A percentile compares a stretch with the other conserved stretches of the same genome.
phyloP scores from a whole-genome alignment of 1,140 invertebrate genomes.

The Drosophila kurseongensis region DNA sequence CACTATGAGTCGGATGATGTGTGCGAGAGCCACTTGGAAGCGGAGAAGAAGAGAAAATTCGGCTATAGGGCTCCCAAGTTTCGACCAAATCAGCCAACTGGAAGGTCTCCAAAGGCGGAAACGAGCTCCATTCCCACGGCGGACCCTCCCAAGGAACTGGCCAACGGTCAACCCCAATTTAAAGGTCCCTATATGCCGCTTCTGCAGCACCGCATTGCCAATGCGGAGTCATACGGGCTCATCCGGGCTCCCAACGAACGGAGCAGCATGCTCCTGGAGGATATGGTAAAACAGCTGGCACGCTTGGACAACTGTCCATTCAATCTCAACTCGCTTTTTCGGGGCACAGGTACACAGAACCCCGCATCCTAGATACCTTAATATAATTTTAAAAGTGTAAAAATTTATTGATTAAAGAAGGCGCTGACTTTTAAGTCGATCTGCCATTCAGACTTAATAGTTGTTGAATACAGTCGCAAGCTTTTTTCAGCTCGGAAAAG shows the following conservation, averaged over 20 bases:
- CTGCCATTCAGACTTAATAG: not conserved
- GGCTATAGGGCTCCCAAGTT: slow-evolving; percentile 21
- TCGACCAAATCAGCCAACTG: slow-evolving; percentile 7
- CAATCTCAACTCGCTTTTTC: slow-evolving; percentile 19
- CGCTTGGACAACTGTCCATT: slow-evolving; percentile 20
- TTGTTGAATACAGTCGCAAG: not conserved
- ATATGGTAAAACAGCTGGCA: slow-evolving; percentile 31
- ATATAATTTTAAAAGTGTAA: slow-evolving; percentile 8
- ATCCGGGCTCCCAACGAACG: slow-evolving; percentile 14
- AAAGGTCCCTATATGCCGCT: slow-evolving; percentile 47
- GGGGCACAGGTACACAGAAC: slow-evolving; percentile 5
- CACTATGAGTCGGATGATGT: slow-evolving; percentile 10
- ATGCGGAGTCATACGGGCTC: slow-evolving; percentile 40
- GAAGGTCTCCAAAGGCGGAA: slow-evolving; percentile 4
- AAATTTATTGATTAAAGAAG: slow-evolving; percentile 1
- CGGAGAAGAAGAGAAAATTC: slow-evolving; percentile 18
- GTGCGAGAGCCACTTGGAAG: slow-evolving; percentile 18
- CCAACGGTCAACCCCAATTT: slow-evolving; percentile 36
- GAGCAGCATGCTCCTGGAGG: slow-evolving; percentile 28
- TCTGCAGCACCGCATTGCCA: slow-evolving; percentile 33
- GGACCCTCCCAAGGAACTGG: slow-evolving; percentile 15
- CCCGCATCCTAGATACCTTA: slow-evolving; percentile 1
- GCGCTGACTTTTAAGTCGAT: slow-evolving; percentile 1
- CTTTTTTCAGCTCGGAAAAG: not conserved
- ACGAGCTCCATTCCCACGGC: not conserved